Evolutionary conservation across 1,140 invertebrate species (phyloP), one percentile per base, ranked within the genome.

Genomic region (Dufourea novaeangliae): DNA sequence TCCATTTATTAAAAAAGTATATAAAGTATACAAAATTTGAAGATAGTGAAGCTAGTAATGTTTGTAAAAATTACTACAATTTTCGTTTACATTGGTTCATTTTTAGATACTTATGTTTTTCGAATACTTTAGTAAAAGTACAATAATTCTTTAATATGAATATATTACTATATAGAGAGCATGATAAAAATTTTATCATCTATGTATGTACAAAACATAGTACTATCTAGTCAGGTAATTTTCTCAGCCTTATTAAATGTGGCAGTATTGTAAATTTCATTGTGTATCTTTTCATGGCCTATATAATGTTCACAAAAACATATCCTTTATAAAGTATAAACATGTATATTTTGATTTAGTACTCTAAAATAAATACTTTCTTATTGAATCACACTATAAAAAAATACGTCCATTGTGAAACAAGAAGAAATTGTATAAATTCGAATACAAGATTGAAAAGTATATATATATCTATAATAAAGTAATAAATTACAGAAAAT

Each of bases 1-100:
- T 46, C 25, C 14, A 29, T 77, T 62, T 41, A 62, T 54, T 77
- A 62, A 2, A 70, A 50, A 61, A 62, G 0, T 70, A 52, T 76
- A 56, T 32, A 75, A 59, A 68, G 22, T 46, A 68, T 2, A 57
- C 25, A 27, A 25, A 37, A 27, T 64, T 8, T 27, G 46, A 8
- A 29, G 0, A 52, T 37, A 7, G 11, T 14, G 32, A 44, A 70
- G 14, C 4, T 0, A 27, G 14, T 4, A 39, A 12, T 27, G 12
- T 56, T 50, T 34, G 17, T 3, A 41, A 46, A 27, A 29, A 22
- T 2, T 11, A 7, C 22, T 59, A 29, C 14, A 59, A 44, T 27
- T 37, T 44, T 6, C 27, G 8, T 44, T 17, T 27, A 39, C 25
- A 4, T 25, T 3, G 22, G 0, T 63, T n/a, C 1, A 52, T 17